Evolutionary conservation across 53 echinoderm and acorn worm genomes (phyloP).

Genomic region (Zoroaster sp.): DNA sequence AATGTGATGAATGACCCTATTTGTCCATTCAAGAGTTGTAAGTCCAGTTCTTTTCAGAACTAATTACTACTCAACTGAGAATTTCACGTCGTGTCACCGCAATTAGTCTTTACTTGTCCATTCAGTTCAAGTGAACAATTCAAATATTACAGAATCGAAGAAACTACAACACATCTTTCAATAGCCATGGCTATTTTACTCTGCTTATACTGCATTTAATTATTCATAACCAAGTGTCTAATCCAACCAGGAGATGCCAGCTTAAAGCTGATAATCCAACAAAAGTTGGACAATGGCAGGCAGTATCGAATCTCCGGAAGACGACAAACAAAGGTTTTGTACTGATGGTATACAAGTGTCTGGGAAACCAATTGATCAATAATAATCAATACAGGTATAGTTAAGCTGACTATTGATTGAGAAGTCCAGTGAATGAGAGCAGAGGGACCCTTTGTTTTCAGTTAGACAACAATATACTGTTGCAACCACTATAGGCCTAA

Average conservation of each 20-base stretch:
- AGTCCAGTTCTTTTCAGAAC: too few species aligned
- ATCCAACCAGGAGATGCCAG: neutral
- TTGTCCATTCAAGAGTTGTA: too few species aligned
- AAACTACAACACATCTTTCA: neutral
- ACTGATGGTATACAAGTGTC: neutral
- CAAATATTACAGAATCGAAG: neutral
- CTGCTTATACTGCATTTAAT: neutral
- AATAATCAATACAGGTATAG: neutral
- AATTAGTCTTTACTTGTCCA: neutral
- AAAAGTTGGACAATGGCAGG: neutral
- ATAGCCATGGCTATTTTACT: neutral
- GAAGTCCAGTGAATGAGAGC: neutral
- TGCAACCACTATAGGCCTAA: too few species aligned
- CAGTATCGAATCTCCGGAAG: neutral
- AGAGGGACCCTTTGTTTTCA: too few species aligned
- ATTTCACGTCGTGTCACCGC: too few species aligned
- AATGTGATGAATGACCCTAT: too few species aligned
- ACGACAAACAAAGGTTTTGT: neutral
- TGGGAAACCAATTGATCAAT: slow-evolving; percentile 2
- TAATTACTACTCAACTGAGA: too few species aligned
- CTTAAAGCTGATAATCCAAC: neutral
- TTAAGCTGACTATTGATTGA: neutral
- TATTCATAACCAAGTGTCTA: slow-evolving; percentile 9
- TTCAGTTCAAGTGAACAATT: neutral
- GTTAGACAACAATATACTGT: too few species aligned